These are phyloP conservation scores for Gastrophryne carolinensis DNA, from an alignment of 2,797 vertebrate genomes.

Conservation along the genomic window DNA sequence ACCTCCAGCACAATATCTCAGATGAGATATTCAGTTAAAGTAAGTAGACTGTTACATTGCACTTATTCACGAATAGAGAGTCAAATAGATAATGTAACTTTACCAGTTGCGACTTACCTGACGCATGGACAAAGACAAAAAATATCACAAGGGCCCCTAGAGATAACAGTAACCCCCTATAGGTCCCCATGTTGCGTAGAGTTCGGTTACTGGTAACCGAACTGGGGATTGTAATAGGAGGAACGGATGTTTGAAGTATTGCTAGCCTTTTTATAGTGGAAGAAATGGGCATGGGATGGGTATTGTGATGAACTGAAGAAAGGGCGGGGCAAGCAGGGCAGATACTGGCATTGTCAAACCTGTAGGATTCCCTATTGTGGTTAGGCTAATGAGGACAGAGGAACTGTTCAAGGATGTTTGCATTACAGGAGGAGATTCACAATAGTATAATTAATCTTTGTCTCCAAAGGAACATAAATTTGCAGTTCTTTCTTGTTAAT, in stretches of 20 bases:
- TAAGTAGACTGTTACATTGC: too few species aligned
- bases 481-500: not conserved
- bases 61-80: not conserved
- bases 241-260: conserved; percentile 1
- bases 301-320: not conserved
- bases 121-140: conserved; percentile 15
- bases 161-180: conserved; percentile 29
- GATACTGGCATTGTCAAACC: conserved; percentile 29
- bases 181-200: conserved; percentile 29
- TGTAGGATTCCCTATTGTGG: not conserved
- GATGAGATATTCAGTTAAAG: too few species aligned
- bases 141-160: conserved; percentile 28
- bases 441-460: not conserved
- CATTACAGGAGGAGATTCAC: conserved; percentile 28
- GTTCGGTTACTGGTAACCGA: conserved; percentile 42
- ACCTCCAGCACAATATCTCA: too few species aligned
- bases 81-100: not conserved
- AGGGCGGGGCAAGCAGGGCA: conserved; percentile 9
- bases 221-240: conserved; percentile 30
- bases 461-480: not conserved
- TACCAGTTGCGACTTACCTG: conserved; percentile 25
- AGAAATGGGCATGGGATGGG: not conserved
- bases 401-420: conserved; percentile 34
- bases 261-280: conserved; percentile 33
- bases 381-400: not conserved